Evolutionary conservation across 2,888 invertebrate species (phyloP).

Genomic region (Polydrusus pterygomalis): DNA sequence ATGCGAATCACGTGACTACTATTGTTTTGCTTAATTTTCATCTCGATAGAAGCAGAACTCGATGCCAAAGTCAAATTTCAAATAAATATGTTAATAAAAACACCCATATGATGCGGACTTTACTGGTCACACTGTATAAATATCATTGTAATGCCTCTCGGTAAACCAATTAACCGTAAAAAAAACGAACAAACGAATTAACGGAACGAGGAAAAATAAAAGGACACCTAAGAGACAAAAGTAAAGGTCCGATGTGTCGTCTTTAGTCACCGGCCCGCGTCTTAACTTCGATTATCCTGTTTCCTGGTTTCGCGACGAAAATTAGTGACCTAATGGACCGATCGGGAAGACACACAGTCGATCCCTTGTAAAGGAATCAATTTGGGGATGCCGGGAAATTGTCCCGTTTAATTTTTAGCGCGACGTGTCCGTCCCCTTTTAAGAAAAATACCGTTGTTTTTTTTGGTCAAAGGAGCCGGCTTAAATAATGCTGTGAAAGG

Average conservation of each 20-base stretch:
- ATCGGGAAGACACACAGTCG: slow-evolving; percentile 45
- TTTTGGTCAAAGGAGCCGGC: too few relatives aligned
- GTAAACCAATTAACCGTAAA: not conserved
- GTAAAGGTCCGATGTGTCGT: slow-evolving; percentile 23
- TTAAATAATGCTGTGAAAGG: too few relatives aligned
- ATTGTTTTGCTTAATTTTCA: too few relatives aligned
- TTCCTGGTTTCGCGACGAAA: slow-evolving; percentile 53
- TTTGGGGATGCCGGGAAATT: slow-evolving; percentile 44
- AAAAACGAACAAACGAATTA: not conserved
- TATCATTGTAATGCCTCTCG: too few relatives aligned
- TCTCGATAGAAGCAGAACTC: too few relatives aligned
- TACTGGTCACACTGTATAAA: too few relatives aligned
- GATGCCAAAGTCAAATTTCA: too few relatives aligned
- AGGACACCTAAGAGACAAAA: not conserved
- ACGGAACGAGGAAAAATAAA: slow-evolving; percentile 8
- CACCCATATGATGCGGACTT: too few relatives aligned
- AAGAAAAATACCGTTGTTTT: too few relatives aligned
- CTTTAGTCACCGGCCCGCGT: slow-evolving; percentile 52
- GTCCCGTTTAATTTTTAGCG: slow-evolving; percentile 47
- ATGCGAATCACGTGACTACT: too few relatives aligned
- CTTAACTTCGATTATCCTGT: slow-evolving; percentile 54
- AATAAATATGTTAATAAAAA: too few relatives aligned
- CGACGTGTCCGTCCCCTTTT: not conserved
- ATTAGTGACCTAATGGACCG: slow-evolving; percentile 55
- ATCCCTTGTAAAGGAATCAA: slow-evolving; percentile 51